Evolutionary conservation across 2,113 vertebrate genomes (phyloP).

Genomic region (Tachysurus vachellii): DNA sequence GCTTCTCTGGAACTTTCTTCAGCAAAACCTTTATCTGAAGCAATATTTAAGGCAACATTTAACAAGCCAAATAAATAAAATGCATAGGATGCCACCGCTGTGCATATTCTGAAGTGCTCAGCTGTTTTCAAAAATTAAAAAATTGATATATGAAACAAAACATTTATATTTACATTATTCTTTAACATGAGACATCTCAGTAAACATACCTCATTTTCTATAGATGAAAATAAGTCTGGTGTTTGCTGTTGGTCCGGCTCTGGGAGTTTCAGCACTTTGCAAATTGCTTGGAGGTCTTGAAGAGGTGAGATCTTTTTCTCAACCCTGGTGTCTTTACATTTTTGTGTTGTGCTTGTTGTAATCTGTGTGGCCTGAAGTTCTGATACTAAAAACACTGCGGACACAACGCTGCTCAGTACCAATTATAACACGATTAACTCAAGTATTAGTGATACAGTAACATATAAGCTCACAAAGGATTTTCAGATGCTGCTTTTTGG

Average conservation of each 20-base stretch:
- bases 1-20: slow-evolving; percentile 75
- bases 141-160: not conserved
- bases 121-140: not conserved
- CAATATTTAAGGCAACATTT: slow-evolving; percentile 39
- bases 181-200: no score
- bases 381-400: slow-evolving; percentile 88
- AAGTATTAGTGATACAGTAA: not conserved
- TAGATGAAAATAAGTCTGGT: slow-evolving; percentile 68
- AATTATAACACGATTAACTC: not conserved
- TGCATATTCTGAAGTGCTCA: not conserved
- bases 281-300: slow-evolving; percentile 79
- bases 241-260: slow-evolving; percentile 69
- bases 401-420: slow-evolving; percentile 7
- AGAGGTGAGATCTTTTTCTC: slow-evolving; percentile 67
- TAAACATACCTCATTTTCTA: slow-evolving; percentile 81
- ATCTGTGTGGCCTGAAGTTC: slow-evolving; percentile 94
- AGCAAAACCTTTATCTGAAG: slow-evolving; percentile 81
- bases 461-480: slow-evolving; percentile 76
- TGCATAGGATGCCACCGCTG: not conserved
- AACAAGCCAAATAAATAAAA: not conserved
- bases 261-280: slow-evolving; percentile 74
- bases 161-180: not conserved
- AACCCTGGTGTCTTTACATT: slow-evolving; percentile 56
- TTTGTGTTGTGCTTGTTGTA: slow-evolving; percentile 66
- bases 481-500: slow-evolving; percentile 82